phyloP scores from a whole-genome alignment of 2,113 vertebrate genomes.

The Zosterops borbonicus region DNA sequence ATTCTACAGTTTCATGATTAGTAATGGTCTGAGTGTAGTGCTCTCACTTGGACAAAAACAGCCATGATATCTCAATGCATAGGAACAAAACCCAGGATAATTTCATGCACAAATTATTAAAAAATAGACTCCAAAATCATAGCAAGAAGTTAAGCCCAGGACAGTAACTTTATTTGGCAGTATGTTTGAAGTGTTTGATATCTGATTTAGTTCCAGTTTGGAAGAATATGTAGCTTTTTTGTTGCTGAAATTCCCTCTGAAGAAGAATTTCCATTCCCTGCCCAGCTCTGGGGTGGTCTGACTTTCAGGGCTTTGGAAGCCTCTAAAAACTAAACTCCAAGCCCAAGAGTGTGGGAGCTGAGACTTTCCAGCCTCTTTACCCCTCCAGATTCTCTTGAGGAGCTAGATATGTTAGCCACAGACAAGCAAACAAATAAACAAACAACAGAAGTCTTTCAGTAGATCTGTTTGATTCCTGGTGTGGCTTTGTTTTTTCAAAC shows the following conservation, averaged over 20 bases:
- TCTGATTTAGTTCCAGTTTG: conserved; percentile 37
- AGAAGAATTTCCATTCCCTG: conserved; percentile 44
- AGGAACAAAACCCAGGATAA: neutral
- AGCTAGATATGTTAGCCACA: conserved; percentile 2
- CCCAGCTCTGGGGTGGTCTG: conserved; percentile 62
- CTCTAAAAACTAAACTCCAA: neutral
- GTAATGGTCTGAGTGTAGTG: neutral
- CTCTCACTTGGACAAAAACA: neutral
- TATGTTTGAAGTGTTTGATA: neutral
- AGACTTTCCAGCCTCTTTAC: conserved; percentile 21
- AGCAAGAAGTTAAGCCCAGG: neutral
- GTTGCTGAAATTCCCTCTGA: conserved; percentile 49
- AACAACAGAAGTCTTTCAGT: conserved; percentile 14
- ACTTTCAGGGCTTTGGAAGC: conserved; percentile 14
- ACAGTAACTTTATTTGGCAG: conserved; percentile 31
- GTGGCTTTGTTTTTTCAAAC: neutral
- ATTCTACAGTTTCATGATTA: neutral
- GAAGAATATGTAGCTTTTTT: conserved; percentile 21
- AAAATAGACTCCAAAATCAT: neutral
- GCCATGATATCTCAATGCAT: neutral
- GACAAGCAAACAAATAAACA: conserved; percentile 25
- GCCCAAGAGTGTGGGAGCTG: neutral
- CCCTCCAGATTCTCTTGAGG: neutral
- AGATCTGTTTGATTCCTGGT: conserved; percentile 1
- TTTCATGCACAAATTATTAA: neutral